Evolutionary conservation across 2,888 invertebrate genomes (phyloP), one percentile per base, ranked within the genome.

Genomic region (Venusia cambrica): DNA sequence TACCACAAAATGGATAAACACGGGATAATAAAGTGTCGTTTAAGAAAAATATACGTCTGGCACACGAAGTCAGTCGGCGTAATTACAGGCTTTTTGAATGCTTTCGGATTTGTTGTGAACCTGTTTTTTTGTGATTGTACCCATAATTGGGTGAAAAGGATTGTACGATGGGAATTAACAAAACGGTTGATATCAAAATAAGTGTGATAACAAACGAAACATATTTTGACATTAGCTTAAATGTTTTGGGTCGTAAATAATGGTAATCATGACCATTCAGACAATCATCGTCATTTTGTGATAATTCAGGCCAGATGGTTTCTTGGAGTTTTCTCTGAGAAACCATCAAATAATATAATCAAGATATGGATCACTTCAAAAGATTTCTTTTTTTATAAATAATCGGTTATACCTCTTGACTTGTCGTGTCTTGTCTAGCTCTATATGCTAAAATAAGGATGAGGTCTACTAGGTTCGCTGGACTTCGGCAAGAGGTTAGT

Each of bases 21-120:
- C 47, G 54, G 67, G 64, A 73, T 85, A 83, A 84, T 79, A 85
- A 84, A 85, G 75, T 87, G 85, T 81, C 87, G 81, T 84, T 87
- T 87, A 83, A 68, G 66, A 73, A 78, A 85, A 85, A 68, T 73
- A 85, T 68, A 77, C 65, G 75, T 68, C 70, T 68, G 62, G 54
- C 51, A 59, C 48, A 45, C 41, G 47, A 52, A 47, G 48, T 57
- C 56, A 52, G 49, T 50, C 45, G 51, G 49, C 38, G 53, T 70
- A 68, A 79, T 77, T 70, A 71, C 61, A 62, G 64, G 57, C 51
- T 62, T 63, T n/a, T 61, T 58, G 46, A 59, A 65, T 57, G 57
- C 56, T 48, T 47, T 45, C 27, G 41, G 35, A 47, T 51, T 45
- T 41, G 30, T 33, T 51, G 41, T 45, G 21, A 33, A 40, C 30